A percentile compares a stretch with the other conserved stretches of the same genome.
Conservation (phyloP, 2,797 vertebrate species). For the Paguma larvata region DNA sequence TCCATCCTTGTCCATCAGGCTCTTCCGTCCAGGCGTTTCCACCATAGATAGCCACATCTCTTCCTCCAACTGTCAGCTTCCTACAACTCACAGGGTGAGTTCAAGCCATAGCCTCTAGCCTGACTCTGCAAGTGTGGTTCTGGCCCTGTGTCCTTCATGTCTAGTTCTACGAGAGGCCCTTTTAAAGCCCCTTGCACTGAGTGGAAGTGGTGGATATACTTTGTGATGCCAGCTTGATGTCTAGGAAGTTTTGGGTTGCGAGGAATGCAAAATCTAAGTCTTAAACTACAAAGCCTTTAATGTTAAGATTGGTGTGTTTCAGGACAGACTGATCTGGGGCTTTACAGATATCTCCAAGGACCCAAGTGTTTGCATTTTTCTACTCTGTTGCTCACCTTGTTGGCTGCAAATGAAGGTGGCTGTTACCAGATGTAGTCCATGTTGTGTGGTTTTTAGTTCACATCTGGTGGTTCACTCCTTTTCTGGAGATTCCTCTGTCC, state of each 20-base stretch:
- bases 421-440: background rate
- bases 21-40: background rate
- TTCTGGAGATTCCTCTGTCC: background rate
- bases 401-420: background rate
- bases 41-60: fast-evolving
- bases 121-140: background rate
- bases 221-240: background rate
- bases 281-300: background rate
- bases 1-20: background rate
- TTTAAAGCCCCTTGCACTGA: background rate
- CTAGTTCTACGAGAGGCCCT: background rate
- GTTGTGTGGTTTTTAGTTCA: background rate
- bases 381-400: background rate
- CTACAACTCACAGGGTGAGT: background rate
- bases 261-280: background rate
- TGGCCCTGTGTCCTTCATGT: background rate
- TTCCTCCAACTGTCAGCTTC: background rate
- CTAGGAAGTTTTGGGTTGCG: background rate
- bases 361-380: background rate
- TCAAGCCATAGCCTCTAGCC: background rate
- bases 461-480: background rate
- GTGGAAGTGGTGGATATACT: background rate
- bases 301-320: background rate
- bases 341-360: background rate
- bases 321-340: background rate